A percentile compares a stretch with the other conserved stretches of the same genome.
Conservation (phyloP, 2,113 vertebrate species). For the Chauna torquata region DNA sequence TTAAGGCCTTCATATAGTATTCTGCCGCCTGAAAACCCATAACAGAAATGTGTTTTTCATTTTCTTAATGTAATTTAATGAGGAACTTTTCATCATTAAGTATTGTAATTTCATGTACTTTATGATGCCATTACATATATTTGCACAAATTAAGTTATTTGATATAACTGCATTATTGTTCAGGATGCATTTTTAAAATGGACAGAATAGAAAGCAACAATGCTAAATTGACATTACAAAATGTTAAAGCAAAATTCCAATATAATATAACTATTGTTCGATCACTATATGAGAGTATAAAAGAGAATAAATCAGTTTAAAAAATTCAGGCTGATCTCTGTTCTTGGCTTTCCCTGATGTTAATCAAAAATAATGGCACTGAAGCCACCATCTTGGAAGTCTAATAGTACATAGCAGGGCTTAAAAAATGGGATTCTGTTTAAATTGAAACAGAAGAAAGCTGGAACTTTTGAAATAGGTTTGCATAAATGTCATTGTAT, state of each 20-base stretch:
- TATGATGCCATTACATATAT: slow-evolving; percentile 64
- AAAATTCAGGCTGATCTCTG: slow-evolving; percentile 20
- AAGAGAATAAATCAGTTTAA: not conserved
- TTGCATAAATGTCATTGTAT: not conserved
- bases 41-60: slow-evolving; percentile 70
- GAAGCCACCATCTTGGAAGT: not conserved
- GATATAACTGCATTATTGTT: slow-evolving; percentile 52
- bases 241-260: slow-evolving; percentile 54
- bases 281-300: slow-evolving; percentile 17
- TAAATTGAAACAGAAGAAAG: not conserved
- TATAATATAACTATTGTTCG: slow-evolving; percentile 42
- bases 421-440: not conserved
- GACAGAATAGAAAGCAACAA: slow-evolving; percentile 58
- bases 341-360: slow-evolving; percentile 30
- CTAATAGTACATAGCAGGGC: not conserved
- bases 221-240: slow-evolving; percentile 57
- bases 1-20: slow-evolving; percentile 38
- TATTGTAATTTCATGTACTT: slow-evolving; percentile 64
- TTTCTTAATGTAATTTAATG: slow-evolving; percentile 66
- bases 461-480: not conserved
- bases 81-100: slow-evolving; percentile 71
- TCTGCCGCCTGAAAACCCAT: slow-evolving; percentile 53
- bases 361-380: slow-evolving; percentile 35
- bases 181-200: slow-evolving; percentile 70
- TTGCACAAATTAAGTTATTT: slow-evolving; percentile 66